Percentiles rank a stretch among this genome's conserved stretches.
These are phyloP conservation scores for Bos javanicus DNA, from an alignment of 2,113 vertebrate genomes.

Conservation along the genomic window DNA sequence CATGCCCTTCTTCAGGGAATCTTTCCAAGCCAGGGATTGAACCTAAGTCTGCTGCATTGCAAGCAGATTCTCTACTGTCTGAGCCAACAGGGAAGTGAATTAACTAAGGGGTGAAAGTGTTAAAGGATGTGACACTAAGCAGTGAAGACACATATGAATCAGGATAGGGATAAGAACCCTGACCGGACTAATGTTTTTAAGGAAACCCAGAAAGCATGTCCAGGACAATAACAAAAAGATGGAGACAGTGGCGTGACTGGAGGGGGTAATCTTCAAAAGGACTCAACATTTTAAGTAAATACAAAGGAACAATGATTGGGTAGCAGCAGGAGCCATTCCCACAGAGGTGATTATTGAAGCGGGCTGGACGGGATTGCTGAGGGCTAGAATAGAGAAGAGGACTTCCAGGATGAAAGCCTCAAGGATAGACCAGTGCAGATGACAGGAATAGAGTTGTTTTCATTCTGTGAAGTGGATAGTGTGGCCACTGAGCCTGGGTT, in stretches of 20 bases:
- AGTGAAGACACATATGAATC: neutral
- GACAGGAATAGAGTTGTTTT: neutral
- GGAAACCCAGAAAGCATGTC: slow-evolving; percentile 14
- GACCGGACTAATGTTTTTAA: neutral
- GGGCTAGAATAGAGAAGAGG: neutral
- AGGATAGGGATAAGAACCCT: neutral
- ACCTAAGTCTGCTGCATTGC: neutral
- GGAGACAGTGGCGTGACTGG: neutral
- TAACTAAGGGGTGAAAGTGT: neutral
- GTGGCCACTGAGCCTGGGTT: neutral
- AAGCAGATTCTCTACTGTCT: neutral
- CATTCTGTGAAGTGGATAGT: neutral
- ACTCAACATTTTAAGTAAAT: slow-evolving; percentile 49
- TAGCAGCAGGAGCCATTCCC: slow-evolving; percentile 35
- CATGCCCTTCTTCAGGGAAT: neutral
- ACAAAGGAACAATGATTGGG: slow-evolving; percentile 37
- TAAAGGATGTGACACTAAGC: neutral
- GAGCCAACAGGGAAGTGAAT: neutral
- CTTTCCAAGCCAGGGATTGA: neutral
- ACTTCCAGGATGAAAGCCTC: slow-evolving; percentile 21
- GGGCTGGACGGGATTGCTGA: neutral
- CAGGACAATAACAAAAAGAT: slow-evolving; percentile 14
- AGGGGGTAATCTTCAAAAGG: slow-evolving; percentile 47
- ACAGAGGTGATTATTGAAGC: slow-evolving; percentile 62
- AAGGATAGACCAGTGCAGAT: neutral